Base-by-base conservation (phyloP, 2,888 invertebrate genomes). In the Neoascia interrupta region DNA sequence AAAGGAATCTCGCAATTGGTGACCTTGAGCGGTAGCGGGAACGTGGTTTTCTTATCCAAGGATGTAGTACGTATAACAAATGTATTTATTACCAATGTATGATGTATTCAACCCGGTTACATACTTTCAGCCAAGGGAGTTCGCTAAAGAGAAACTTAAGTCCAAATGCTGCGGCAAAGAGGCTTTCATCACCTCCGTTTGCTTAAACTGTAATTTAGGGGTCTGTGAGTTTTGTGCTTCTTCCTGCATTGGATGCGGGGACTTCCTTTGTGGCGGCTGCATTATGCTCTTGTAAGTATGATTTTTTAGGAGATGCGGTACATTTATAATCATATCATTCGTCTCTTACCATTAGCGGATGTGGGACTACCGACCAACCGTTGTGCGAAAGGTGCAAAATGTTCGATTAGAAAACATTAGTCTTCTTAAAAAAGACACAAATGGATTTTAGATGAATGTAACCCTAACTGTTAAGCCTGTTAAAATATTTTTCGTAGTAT, bases 211-310 rank as follows among this genome's bases (percentile, higher is more conserved):
- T 37, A 82, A 83, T 58, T 60, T 83, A 21, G 54, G 56, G 16
- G 36, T 83, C 1, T 83, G 83, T 56, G 83, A 83, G 70, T 79
- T 68, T 63, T 83, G 83, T 51, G 82, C 81, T 0, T 81, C 75
- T n/a, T 81, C 81, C 10, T 83, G 83, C 45, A 39, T 43, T 10
- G 66, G 70, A 1, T 83, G 83, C 39, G 69, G 81, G 0, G 39
- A 54, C 39, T 76, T 81, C 16, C 23, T 83, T 1, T 83, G 83
- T 28, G 49, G 39, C 1, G 72, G 73, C 16, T 83, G 83, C 26
- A 81, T 83, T 54, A 63, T 70, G 41, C 37, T 83, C n/a, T 83
- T 83, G 83, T 83, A 72, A 82, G 82, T 81, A 26, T 10, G 1
- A 4, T 3, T 26, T 31, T n/a, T n/a, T n/a, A 5, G 5, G 6